Evolutionary conservation across 2,113 vertebrate genomes (phyloP).

Genomic region (Noturus placidus): DNA sequence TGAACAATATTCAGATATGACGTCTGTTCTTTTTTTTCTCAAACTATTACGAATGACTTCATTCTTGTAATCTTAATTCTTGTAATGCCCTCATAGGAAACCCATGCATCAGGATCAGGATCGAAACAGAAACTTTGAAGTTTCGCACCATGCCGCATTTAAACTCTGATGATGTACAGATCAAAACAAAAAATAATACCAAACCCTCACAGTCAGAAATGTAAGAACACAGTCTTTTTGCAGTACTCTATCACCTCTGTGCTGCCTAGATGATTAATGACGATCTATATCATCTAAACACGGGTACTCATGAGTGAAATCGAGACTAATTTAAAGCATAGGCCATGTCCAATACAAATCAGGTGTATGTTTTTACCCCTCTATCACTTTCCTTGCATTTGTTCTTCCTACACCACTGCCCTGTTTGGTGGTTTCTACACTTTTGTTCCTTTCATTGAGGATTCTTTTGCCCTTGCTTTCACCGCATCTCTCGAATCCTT

Average conservation of each 20-base stretch:
- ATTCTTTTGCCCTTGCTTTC: background rate
- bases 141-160: background rate
- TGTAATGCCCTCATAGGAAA: background rate
- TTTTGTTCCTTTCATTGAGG: background rate
- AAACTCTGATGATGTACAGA: background rate
- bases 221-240: too few species aligned
- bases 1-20: too few species aligned
- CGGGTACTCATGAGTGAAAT: conserved; percentile 15
- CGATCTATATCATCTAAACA: background rate
- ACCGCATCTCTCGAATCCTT: background rate
- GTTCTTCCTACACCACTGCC: background rate
- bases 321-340: background rate
- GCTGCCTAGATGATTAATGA: background rate
- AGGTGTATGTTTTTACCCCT: background rate
- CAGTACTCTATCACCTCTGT: conserved; percentile 4
- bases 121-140: background rate
- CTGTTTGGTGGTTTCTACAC: background rate
- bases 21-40: too few species aligned
- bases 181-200: background rate
- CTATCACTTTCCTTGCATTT: background rate
- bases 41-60: background rate
- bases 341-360: background rate
- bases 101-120: background rate
- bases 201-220: background rate
- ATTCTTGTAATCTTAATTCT: background rate